Evolutionary conservation across 2,888 invertebrate genomes (phyloP).

Genomic region (Platerodrilus igneus): DNA sequence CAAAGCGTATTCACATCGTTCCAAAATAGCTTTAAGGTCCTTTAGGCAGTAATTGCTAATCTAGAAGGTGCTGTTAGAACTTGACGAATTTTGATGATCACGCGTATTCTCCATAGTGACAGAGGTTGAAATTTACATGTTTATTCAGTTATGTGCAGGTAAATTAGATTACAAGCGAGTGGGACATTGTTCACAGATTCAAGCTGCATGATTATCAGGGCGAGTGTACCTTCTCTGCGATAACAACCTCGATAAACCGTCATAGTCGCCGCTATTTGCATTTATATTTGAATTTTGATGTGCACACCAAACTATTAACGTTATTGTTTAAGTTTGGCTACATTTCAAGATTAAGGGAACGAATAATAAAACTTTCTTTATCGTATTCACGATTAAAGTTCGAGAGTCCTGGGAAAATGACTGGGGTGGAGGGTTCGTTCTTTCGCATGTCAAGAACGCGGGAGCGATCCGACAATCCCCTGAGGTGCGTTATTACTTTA

Average conservation of each 20-base stretch:
- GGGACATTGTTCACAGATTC: conserved; percentile 42
- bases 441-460: conserved; percentile 1
- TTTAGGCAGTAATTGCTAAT: conserved; percentile 11
- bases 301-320: conserved; percentile 32
- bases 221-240: too few relatives aligned
- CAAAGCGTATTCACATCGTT: too few relatives aligned
- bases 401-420: background rate
- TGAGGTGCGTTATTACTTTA: conserved; percentile 44
- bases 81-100: conserved; percentile 23
- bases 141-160: conserved; percentile 45
- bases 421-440: conserved; percentile 7
- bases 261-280: too few relatives aligned
- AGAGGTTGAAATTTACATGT: conserved; percentile 38
- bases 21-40: too few relatives aligned
- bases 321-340: conserved; percentile 4
- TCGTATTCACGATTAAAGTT: conserved; percentile 1
- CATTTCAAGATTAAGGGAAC: conserved; percentile 8
- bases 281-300: conserved; percentile 45
- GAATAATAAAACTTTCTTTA: conserved; percentile 1
- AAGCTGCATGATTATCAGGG: conserved; percentile 38
- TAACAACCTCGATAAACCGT: conserved; percentile 40
- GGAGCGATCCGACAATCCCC: conserved; percentile 27
- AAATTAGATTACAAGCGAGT: conserved; percentile 45
- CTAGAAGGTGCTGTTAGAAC: conserved; percentile 13
- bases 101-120: conserved; percentile 21